Conservation (phyloP, 1,140 invertebrate species). For the Proales similis region DNA sequence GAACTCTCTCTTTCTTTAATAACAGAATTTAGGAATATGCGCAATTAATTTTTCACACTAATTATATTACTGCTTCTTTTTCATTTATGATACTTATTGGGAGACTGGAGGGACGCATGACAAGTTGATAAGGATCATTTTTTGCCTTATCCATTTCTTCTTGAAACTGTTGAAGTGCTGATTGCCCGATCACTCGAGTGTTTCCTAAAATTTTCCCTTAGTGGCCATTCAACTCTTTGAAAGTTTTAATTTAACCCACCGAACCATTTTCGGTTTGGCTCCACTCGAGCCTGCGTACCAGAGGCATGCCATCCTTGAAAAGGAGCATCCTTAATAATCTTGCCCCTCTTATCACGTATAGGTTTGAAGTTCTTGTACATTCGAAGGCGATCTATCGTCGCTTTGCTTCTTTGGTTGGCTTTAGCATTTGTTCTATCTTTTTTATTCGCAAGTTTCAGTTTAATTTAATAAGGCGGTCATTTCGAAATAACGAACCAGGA, state of each 20-base stretch:
- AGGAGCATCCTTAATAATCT: slow-evolving; percentile 85
- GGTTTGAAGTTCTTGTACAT: slow-evolving; percentile 97
- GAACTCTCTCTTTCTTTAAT: slow-evolving; percentile 68
- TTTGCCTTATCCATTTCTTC: slow-evolving; percentile 84
- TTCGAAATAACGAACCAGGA: background rate
- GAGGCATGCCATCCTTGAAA: slow-evolving; percentile 82
- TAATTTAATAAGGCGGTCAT: background rate
- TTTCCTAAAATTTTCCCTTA: no score
- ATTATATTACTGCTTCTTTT: slow-evolving; percentile 61
- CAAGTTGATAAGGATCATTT: slow-evolving; percentile 91
- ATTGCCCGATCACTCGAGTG: slow-evolving; percentile 72
- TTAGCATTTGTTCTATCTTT: slow-evolving; percentile 23
- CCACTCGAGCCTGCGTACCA: slow-evolving; percentile 82
- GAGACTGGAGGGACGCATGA: slow-evolving; percentile 89
- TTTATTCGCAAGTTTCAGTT: background rate
- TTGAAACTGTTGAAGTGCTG: slow-evolving; percentile 90
- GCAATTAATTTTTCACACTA: no score
- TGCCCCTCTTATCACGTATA: slow-evolving; percentile 77
- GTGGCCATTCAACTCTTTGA: slow-evolving; percentile 34
- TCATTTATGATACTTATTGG: slow-evolving; percentile 91
- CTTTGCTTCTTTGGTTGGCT: slow-evolving; percentile 54
- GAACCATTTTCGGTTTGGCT: slow-evolving; percentile 97
- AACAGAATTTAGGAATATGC: slow-evolving; percentile 1
- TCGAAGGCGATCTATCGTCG: slow-evolving; percentile 86
- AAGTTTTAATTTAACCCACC: no score